These are phyloP conservation scores for Idris sp. DNA, from an alignment of 1,140 invertebrate species.

Conservation along the genomic window DNA sequence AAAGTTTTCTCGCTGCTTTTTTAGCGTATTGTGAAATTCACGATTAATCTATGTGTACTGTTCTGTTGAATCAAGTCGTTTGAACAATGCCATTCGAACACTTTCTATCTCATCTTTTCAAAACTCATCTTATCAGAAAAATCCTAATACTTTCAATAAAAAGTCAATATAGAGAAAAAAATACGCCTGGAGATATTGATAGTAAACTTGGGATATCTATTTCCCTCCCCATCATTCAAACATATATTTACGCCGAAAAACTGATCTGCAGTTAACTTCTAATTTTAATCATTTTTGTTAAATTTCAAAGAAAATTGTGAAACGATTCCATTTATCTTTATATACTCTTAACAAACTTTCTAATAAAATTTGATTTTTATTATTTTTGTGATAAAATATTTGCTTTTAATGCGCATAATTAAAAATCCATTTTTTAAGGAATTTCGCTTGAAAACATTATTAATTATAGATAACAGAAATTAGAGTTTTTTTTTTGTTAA, in stretches of 20 bases:
- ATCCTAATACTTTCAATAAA: slow-evolving; percentile 32
- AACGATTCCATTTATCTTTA: too few relatives aligned
- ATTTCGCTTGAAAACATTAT: too few relatives aligned
- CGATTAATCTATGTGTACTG: slow-evolving; percentile 32
- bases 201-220: slow-evolving; percentile 45
- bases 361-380: too few relatives aligned
- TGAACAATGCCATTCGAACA: slow-evolving; percentile 31
- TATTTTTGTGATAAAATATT: too few relatives aligned
- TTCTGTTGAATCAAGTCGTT: slow-evolving; percentile 9
- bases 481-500: too few relatives aligned
- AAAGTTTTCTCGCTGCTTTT: slow-evolving; percentile 3
- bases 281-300: neutral
- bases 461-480: too few relatives aligned
- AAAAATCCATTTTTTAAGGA: too few relatives aligned
- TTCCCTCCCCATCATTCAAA: slow-evolving; percentile 32
- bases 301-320: neutral
- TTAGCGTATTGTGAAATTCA: slow-evolving; percentile 32
- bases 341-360: too few relatives aligned
- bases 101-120: too few relatives aligned
- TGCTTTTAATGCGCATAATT: too few relatives aligned
- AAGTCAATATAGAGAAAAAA: slow-evolving; percentile 41
- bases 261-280: slow-evolving; percentile 22
- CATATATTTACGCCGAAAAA: slow-evolving; percentile 39
- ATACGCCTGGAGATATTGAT: slow-evolving; percentile 33
- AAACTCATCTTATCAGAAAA: slow-evolving; percentile 43